Conservation (phyloP, 2,888 invertebrate genomes). For the Hydroisotoma schaefferi region DNA sequence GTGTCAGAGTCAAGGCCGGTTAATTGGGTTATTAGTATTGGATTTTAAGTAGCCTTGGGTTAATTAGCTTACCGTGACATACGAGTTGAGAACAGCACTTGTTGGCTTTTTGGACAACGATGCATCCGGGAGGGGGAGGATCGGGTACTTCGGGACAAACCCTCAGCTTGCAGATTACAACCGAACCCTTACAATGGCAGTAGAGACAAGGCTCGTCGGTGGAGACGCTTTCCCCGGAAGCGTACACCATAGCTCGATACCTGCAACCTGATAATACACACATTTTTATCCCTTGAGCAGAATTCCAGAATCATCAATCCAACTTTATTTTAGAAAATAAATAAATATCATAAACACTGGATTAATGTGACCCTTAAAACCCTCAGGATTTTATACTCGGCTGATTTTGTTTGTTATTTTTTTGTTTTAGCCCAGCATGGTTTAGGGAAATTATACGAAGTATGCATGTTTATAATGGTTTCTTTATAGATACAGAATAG, state of each 20-base stretch:
- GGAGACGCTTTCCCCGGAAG: constrained; percentile 59
- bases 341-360: too few species aligned
- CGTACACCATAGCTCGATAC: constrained; percentile 67
- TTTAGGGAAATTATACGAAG: too few species aligned
- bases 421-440: too few species aligned
- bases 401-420: too few species aligned
- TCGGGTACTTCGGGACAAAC: constrained; percentile 72
- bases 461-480: too few species aligned
- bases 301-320: not conserved
- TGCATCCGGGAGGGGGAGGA: constrained; percentile 71
- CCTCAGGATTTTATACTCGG: too few species aligned
- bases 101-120: constrained; percentile 63
- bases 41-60: too few species aligned
- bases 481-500: too few species aligned
- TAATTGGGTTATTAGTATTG: too few species aligned
- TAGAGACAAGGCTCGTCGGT: constrained; percentile 73
- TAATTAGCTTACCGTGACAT: constrained; percentile 56
- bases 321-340: too few species aligned
- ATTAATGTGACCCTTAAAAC: too few species aligned
- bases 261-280: constrained; percentile 60
- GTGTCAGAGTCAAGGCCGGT: too few species aligned
- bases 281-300: not conserved
- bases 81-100: constrained; percentile 75
- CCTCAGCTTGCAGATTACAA: constrained; percentile 70
- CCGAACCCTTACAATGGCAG: constrained; percentile 69